Conservation (phyloP, 2,113 vertebrate species). For the cattle (Bos taurus) region ARS-UCD2.0 NC_037334.1:45304501-45305000, state of each 20-base stretch:
- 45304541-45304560: neutral
- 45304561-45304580: neutral
- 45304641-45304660: neutral
- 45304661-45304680: neutral
- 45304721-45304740: neutral
- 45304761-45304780: neutral
- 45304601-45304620: neutral
- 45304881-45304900: neutral
- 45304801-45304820: neutral
- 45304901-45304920: neutral
- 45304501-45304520: neutral
- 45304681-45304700: neutral
- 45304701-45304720: neutral
- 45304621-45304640: neutral
- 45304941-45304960: neutral
- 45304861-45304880: neutral
- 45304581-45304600: neutral
- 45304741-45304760: neutral
- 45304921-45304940: conserved; percentile 8
- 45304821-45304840: neutral
- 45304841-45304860: neutral
- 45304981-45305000: conserved; percentile 21
- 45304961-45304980: neutral
- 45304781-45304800: neutral
- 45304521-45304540: neutral